Percentiles rank a stretch among this genome's conserved stretches.
Conservation (phyloP, 2,797 vertebrate genomes). For the Chrysocyon brachyurus region DNA sequence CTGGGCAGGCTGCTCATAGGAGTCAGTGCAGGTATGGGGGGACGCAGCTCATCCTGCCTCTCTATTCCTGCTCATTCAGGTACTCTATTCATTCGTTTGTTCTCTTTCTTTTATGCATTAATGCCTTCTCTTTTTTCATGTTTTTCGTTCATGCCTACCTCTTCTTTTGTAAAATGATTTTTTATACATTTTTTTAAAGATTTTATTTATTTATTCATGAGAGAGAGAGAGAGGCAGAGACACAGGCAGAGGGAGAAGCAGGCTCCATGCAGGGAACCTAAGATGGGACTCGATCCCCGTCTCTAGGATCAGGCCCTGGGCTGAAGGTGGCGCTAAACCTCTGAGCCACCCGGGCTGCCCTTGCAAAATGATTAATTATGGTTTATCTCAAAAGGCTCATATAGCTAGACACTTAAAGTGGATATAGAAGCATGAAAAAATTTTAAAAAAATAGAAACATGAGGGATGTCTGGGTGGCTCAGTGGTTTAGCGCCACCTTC, state of each 20-base stretch:
- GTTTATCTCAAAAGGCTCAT: background rate
- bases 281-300: no score
- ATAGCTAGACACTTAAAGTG: background rate
- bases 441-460: no score
- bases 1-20: constrained; percentile 93
- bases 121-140: background rate
- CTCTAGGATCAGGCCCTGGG: no score
- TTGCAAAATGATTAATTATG: background rate
- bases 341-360: no score
- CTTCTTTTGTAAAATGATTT: background rate
- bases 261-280: no score
- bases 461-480: no score
- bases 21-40: constrained; percentile 92
- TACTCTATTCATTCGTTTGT: background rate
- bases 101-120: background rate
- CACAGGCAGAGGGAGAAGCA: no score
- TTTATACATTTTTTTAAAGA: background rate
- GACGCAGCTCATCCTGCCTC: background rate
- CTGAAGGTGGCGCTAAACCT: no score
- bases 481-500: no score
- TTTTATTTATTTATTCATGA: no score
- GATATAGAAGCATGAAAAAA: background rate
- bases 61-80: background rate
- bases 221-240: no score
- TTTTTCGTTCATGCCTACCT: background rate